Conservation (phyloP, 2,797 vertebrate species). For the Iguana delicatissima region DNA sequence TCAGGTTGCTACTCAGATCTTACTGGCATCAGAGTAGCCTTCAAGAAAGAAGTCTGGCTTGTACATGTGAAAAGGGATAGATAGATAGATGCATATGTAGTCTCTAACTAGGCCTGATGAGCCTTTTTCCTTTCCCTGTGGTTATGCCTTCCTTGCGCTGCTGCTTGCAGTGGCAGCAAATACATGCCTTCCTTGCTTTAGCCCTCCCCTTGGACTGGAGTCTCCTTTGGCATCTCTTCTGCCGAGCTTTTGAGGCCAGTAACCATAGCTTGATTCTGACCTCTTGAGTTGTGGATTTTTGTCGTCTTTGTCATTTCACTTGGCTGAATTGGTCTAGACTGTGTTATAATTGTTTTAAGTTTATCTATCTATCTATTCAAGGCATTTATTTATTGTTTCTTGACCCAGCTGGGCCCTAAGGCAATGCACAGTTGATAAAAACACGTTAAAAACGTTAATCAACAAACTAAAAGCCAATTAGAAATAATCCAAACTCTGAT, state of each 20-base stretch:
- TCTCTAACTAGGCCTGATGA: not conserved
- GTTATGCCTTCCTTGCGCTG: not conserved
- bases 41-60: not conserved
- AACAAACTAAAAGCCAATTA: no score
- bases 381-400: no score
- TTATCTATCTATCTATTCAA: not conserved
- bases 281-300: not conserved
- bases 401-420: no score
- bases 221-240: not conserved
- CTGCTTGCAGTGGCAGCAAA: not conserved
- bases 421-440: no score
- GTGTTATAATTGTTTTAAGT: not conserved
- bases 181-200: not conserved
- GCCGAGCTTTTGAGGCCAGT: not conserved
- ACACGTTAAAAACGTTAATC: no score
- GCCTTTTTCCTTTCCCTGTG: no score
- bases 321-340: not conserved
- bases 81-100: not conserved
- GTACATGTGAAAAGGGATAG: not conserved
- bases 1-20: not conserved
- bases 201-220: not conserved
- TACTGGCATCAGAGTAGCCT: not conserved
- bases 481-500: no score
- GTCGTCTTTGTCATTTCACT: not conserved
- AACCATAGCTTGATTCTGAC: not conserved